Evolutionary conservation across 2,888 invertebrate genomes (phyloP).

Genomic region (Parasteatoda lunata): DNA sequence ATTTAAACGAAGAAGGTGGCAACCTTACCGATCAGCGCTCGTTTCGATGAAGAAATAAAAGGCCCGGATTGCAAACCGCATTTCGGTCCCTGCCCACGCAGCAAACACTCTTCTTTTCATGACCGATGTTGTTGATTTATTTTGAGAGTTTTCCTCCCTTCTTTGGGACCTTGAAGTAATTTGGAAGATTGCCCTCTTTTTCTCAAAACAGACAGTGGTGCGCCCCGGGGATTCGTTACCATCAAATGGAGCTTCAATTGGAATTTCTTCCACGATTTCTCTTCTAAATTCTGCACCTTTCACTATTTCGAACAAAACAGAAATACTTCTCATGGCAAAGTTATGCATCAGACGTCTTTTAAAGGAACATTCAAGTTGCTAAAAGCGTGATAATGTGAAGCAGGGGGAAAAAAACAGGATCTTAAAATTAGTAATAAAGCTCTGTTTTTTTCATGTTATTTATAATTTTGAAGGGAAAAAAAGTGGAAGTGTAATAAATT

Average conservation of each 20-base stretch:
- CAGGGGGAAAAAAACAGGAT: too few relatives aligned
- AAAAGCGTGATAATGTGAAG: too few relatives aligned
- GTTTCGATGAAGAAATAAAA: not conserved
- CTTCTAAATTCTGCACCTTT: too few relatives aligned
- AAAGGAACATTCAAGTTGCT: too few relatives aligned
- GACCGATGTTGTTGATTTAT: slow-evolving; percentile 21
- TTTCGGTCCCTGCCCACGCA: slow-evolving; percentile 31
- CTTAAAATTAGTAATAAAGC: too few relatives aligned
- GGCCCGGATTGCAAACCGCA: not conserved
- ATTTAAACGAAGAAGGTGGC: slow-evolving; percentile 17
- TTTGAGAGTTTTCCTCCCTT: slow-evolving; percentile 26
- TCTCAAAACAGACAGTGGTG: slow-evolving; percentile 46
- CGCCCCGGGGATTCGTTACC: slow-evolving; percentile 42
- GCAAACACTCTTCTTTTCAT: not conserved
- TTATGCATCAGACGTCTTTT: too few relatives aligned
- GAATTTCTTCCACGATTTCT: not conserved
- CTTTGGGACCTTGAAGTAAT: slow-evolving; percentile 29
- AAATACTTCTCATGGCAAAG: too few relatives aligned
- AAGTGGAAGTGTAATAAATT: too few relatives aligned
- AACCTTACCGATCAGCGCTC: not conserved
- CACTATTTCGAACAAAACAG: too few relatives aligned
- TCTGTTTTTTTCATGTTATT: too few relatives aligned
- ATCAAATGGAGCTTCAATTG: slow-evolving; percentile 35
- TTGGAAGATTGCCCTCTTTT: not conserved
- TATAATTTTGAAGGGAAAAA: too few relatives aligned